Base-by-base conservation (phyloP, 2,888 invertebrate genomes). In the Agriopis marginaria region DNA sequence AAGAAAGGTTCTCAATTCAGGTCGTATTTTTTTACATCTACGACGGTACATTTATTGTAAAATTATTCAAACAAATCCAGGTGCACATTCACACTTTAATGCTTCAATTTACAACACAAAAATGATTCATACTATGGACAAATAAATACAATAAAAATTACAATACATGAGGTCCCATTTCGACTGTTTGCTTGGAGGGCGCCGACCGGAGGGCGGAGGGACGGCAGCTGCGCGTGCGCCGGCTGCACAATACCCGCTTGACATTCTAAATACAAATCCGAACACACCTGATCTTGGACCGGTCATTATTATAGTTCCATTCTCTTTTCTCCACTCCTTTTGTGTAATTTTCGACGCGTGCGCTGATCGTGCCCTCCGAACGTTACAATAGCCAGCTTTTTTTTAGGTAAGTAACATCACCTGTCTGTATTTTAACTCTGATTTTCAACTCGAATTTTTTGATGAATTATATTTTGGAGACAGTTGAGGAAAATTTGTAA, bases 201-300 rank as follows among this genome's bases (percentile, higher is more conserved):
- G 83, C 86, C 75, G 79, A 83, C 82, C 82, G 88, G 77, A 81
- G 79, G 84, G 82, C 84, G 85, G 86, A 84, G 87, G 90, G 87
- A 82, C 76, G 84, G 86, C 93, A 91, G 93, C 93, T 91, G 93
- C 91, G 86, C 86, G 84, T 82, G 90, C 85, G 87, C 84, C 87
- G 92, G 92, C 89, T 92, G 93, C 88, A 82, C 84, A 76, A 82
- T 78, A 86, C 82, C 87, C 88, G 83, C 87, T 89, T 89, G 91
- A 92, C 91, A 92, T 90, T 90, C 82, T 88, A 87, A 59, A 70
- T 87, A 89, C 86, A 91, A 93, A 92, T 92, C 92, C 87, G 83
- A 81, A 86, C 93, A 88, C 92, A 93, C 93, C 93, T 93, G 92
- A 93, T 91, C 88, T 86, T 81, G 75, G 86, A 89, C 89, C 86